These are phyloP conservation scores for Arrhopalites spinosus DNA, from an alignment of 2,888 invertebrate species.

Conservation along the genomic window DNA sequence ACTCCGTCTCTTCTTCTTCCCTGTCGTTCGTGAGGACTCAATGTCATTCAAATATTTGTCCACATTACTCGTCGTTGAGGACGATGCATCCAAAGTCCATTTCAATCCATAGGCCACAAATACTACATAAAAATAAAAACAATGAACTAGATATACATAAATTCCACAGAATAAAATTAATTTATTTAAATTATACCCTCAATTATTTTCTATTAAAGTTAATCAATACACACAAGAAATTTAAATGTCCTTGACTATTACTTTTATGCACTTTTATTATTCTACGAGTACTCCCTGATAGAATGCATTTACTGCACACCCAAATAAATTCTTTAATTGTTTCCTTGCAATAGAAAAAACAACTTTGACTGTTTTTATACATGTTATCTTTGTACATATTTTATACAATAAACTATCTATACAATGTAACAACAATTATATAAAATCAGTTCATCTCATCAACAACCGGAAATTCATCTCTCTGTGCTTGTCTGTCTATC, in stretches of 20 bases:
- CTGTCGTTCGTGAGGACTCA: conserved; percentile 20
- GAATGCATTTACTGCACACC: too few species aligned
- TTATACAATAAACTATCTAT: too few species aligned
- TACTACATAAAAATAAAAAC: conserved; percentile 30
- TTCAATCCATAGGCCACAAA: conserved; percentile 56
- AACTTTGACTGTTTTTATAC: too few species aligned
- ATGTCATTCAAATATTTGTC: conserved; percentile 21
- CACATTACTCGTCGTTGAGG: conserved; percentile 43
- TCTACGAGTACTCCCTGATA: too few species aligned
- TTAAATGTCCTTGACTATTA: too few species aligned
- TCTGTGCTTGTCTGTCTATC: not conserved
- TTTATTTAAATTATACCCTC: not conserved
- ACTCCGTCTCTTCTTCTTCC: conserved; percentile 14
- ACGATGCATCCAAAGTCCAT: conserved; percentile 52
- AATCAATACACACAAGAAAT: not conserved
- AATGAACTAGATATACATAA: not conserved
- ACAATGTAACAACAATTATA: not conserved
- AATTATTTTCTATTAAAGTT: not conserved
- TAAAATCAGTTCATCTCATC: not conserved
- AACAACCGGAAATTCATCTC: not conserved
- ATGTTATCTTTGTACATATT: too few species aligned
- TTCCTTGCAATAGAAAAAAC: too few species aligned
- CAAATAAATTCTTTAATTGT: too few species aligned
- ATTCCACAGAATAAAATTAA: not conserved
- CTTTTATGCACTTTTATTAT: too few species aligned